These are phyloP conservation scores for Nasonia giraulti DNA, from an alignment of 1,140 invertebrate genomes.

Conservation along the genomic window DNA sequence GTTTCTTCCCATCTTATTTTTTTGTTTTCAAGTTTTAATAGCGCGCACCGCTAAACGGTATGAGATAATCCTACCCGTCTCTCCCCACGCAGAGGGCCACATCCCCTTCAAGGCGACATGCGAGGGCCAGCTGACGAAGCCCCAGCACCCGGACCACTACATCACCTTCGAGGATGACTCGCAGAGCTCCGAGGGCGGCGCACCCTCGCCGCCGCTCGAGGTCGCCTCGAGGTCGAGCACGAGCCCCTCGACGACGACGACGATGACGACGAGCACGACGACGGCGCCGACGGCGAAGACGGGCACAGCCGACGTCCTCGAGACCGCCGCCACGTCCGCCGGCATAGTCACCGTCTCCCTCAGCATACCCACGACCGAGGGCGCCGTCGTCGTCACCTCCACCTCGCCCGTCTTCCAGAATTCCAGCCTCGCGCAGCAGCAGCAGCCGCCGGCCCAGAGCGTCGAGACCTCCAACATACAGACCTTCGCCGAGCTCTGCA, in stretches of 20 bases:
- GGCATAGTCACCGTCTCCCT: slow-evolving; percentile 80
- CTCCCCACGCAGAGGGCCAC: slow-evolving; percentile 81
- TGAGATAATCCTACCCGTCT: too few species aligned
- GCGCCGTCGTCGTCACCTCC: slow-evolving; percentile 76
- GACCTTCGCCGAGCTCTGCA: slow-evolving; percentile 79
- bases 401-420: slow-evolving; percentile 74
- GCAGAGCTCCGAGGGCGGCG: slow-evolving; percentile 85
- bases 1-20: background rate
- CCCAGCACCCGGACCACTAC: slow-evolving; percentile 88
- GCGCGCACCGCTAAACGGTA: background rate
- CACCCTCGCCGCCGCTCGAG: slow-evolving; percentile 68
- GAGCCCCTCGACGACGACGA: background rate
- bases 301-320: slow-evolving; percentile 74
- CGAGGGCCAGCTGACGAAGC: slow-evolving; percentile 88
- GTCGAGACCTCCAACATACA: slow-evolving; percentile 60
- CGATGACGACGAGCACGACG: slow-evolving; percentile 40
- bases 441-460: background rate
- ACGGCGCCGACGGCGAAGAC: slow-evolving; percentile 60
- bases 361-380: slow-evolving; percentile 76
- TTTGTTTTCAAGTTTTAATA: background rate
- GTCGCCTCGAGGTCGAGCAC: slow-evolving; percentile 51
- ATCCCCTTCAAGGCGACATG: slow-evolving; percentile 94
- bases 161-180: slow-evolving; percentile 91
- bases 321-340: slow-evolving; percentile 79
- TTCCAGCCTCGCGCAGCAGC: slow-evolving; percentile 5